phyloP scores from a whole-genome alignment of 2,888 invertebrate genomes.

The Xiphydria camelus region DNA sequence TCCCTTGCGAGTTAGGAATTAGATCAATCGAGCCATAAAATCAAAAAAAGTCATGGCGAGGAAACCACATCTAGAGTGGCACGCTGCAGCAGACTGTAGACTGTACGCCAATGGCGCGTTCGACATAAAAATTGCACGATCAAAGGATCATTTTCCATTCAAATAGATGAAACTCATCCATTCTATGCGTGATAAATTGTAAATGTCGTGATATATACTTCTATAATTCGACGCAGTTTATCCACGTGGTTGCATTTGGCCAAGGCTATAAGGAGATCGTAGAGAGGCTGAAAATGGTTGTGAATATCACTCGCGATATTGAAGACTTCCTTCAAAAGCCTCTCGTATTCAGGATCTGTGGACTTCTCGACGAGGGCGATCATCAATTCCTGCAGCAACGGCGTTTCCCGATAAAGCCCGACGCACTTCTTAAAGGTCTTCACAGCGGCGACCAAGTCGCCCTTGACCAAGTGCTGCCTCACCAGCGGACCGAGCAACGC shows the following conservation, averaged over 20 bases:
- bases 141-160: no score
- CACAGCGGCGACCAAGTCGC: constrained; percentile 61
- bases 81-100: no score
- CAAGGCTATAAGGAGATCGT: constrained; percentile 18
- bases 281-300: not conserved
- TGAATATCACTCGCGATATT: constrained; percentile 6
- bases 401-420: constrained; percentile 64
- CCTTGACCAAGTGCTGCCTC: constrained; percentile 62
- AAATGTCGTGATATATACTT: no score
- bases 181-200: constrained; percentile 24
- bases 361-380: constrained; percentile 38
- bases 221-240: no score
- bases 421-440: constrained; percentile 61
- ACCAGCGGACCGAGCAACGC: constrained; percentile 67
- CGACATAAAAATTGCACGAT: no score
- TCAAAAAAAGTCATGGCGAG: no score
- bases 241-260: constrained; percentile 32
- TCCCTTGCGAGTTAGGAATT: no score
- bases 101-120: no score
- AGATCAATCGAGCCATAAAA: no score
- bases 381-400: constrained; percentile 68
- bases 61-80: no score
- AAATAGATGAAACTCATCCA: not conserved
- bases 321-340: constrained; percentile 24
- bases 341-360: not conserved